phyloP scores from a whole-genome alignment of 2,797 vertebrate species.

The Cynopterus sphinx region DNA sequence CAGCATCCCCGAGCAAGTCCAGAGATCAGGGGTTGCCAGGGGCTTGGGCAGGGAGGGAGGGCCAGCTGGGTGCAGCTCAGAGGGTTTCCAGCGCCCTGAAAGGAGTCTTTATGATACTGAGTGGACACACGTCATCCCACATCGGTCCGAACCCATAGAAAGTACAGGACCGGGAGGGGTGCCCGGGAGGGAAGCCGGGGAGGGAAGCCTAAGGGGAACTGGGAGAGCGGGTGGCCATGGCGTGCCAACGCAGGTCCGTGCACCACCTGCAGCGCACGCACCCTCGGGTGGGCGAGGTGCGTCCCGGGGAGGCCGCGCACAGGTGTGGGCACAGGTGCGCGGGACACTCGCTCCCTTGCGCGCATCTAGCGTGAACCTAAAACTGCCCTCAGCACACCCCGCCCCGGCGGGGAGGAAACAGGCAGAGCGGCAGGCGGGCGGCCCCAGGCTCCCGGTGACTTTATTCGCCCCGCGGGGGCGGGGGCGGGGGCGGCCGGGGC shows the following conservation, averaged over 20 bases:
- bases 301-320: too few relatives aligned
- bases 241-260: fast-evolving
- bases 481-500: neutral
- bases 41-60: too few relatives aligned
- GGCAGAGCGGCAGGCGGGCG: neutral
- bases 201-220: neutral
- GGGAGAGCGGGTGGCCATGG: neutral
- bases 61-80: neutral
- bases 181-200: neutral
- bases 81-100: neutral
- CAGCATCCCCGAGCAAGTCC: neutral
- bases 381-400: neutral
- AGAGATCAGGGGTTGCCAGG: neutral
- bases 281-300: neutral
- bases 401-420: neutral
- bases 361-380: neutral
- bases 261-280: neutral
- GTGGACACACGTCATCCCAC: neutral
- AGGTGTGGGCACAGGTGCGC: too few relatives aligned
- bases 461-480: conserved; percentile 49
- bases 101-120: neutral
- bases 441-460: conserved; percentile 30
- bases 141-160: neutral
- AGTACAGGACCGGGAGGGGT: fast-evolving
- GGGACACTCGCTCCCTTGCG: too few relatives aligned